These are phyloP conservation scores for Rhynchotus rufescens DNA, from an alignment of 2,797 vertebrate genomes.

Conservation along the genomic window DNA sequence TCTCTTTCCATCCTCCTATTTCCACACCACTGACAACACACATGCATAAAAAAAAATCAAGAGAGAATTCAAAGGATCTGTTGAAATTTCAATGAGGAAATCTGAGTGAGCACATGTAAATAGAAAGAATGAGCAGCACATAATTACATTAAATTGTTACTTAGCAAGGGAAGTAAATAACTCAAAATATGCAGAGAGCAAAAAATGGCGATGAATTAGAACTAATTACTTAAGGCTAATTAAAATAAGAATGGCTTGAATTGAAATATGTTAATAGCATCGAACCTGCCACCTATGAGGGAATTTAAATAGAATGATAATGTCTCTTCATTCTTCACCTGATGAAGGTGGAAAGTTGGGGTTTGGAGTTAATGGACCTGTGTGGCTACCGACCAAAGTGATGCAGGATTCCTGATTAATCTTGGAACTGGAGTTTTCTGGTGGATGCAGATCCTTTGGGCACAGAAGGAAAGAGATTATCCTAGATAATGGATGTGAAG, in stretches of 20 bases:
- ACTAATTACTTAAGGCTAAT: constrained; percentile 86
- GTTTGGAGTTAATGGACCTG: constrained; percentile 27
- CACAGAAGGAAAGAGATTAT: not conserved
- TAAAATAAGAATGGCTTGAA: constrained; percentile 83
- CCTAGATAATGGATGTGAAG: not conserved
- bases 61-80: constrained; percentile 49
- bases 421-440: constrained; percentile 17
- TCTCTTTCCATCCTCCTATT: constrained; percentile 53
- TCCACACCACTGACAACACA: constrained; percentile 56
- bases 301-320: constrained; percentile 73
- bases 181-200: constrained; percentile 79
- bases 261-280: constrained; percentile 81
- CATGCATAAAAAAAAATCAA: constrained; percentile 12
- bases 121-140: constrained; percentile 75
- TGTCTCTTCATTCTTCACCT: constrained; percentile 33
- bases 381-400: not conserved
- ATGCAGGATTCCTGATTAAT: constrained; percentile 17
- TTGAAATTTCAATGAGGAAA: constrained; percentile 47
- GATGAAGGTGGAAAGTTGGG: not conserved
- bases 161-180: constrained; percentile 84
- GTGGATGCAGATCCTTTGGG: not conserved
- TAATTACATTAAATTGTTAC: constrained; percentile 84
- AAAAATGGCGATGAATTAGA: constrained; percentile 80
- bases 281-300: constrained; percentile 72
- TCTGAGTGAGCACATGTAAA: constrained; percentile 73